Evolutionary conservation across 2,888 invertebrate species (phyloP).

Genomic region (Trichopria drosophilae): DNA sequence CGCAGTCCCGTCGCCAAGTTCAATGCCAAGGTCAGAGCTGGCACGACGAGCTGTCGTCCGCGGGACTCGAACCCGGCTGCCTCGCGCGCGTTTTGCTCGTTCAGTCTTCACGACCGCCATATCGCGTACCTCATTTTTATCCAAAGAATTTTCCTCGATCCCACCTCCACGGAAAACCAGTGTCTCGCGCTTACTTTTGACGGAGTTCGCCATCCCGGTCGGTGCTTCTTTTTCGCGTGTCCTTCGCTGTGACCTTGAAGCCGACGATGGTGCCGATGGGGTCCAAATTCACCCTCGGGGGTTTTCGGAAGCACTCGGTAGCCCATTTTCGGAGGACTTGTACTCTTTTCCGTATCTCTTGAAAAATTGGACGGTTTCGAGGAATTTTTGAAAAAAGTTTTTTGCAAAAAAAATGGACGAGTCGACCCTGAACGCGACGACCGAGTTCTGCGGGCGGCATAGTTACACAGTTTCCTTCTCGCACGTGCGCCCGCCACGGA

Average conservation of each 20-base stretch:
- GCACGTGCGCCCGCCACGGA: too few relatives aligned
- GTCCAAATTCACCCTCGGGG: slow-evolving; percentile 15
- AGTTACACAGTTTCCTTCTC: too few relatives aligned
- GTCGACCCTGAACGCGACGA: too few relatives aligned
- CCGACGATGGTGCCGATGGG: too few relatives aligned
- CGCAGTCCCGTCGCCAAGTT: slow-evolving; percentile 50
- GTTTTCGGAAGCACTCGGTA: slow-evolving; percentile 4
- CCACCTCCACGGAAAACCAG: slow-evolving; percentile 13
- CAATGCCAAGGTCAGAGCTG: slow-evolving; percentile 58
- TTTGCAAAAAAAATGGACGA: too few relatives aligned
- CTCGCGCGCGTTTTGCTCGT: slow-evolving; percentile 1
- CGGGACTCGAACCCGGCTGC: slow-evolving; percentile 45
- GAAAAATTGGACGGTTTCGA: too few relatives aligned
- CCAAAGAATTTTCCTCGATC: slow-evolving; percentile 16
- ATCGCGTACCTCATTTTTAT: slow-evolving; percentile 12
- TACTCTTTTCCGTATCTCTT: too few relatives aligned
- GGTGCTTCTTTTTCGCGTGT: slow-evolving; percentile 24
- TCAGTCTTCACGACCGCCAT: slow-evolving; percentile 1
- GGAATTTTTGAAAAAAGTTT: too few relatives aligned
- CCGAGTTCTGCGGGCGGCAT: too few relatives aligned
- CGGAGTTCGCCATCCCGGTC: slow-evolving; percentile 20
- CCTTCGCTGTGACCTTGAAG: slow-evolving; percentile 25
- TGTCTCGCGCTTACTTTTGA: slow-evolving; percentile 9
- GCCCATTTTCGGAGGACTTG: too few relatives aligned
- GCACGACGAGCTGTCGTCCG: slow-evolving; percentile 51